phyloP scores from a whole-genome alignment of 30 jellyfish, hydroid and myxozoan species.

The Aurelia sp. region DNA sequence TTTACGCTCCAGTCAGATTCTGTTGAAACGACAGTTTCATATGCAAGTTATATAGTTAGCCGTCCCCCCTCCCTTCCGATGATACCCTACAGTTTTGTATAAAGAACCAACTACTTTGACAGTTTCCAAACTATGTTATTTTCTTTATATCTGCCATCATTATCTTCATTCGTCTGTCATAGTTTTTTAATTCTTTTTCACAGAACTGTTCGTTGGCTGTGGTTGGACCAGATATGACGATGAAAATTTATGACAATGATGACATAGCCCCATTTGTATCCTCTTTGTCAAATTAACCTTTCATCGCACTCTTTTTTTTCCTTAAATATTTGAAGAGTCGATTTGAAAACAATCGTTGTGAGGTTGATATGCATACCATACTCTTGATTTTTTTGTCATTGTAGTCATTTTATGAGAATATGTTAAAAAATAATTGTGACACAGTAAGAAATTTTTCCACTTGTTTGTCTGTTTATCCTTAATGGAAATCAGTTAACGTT shows the following conservation, averaged over 20 bases:
- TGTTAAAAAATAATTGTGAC: too few relatives aligned
- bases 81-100: too few relatives aligned
- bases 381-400: too few relatives aligned
- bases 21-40: too few relatives aligned
- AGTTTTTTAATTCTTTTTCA: background rate
- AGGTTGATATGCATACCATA: too few relatives aligned
- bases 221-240: constrained; percentile 81
- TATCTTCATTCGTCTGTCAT: background rate
- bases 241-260: constrained; percentile 84
- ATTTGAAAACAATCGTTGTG: too few relatives aligned
- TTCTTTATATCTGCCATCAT: background rate
- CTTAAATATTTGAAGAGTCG: too few relatives aligned
- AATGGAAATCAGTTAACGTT: background rate
- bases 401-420: too few relatives aligned
- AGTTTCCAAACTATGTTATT: background rate
- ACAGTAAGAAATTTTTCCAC: too few relatives aligned
- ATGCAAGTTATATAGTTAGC: too few relatives aligned
- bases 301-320: background rate
- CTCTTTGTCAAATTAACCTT: background rate
- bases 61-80: too few relatives aligned
- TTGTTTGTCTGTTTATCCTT: background rate
- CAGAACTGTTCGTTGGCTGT: constrained; percentile 95
- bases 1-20: too few relatives aligned
- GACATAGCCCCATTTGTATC: constrained; percentile 93
- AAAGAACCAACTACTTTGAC: background rate